Evolutionary conservation across 2,113 vertebrate species (phyloP).

Genomic region (Ondatra zibethicus): DNA sequence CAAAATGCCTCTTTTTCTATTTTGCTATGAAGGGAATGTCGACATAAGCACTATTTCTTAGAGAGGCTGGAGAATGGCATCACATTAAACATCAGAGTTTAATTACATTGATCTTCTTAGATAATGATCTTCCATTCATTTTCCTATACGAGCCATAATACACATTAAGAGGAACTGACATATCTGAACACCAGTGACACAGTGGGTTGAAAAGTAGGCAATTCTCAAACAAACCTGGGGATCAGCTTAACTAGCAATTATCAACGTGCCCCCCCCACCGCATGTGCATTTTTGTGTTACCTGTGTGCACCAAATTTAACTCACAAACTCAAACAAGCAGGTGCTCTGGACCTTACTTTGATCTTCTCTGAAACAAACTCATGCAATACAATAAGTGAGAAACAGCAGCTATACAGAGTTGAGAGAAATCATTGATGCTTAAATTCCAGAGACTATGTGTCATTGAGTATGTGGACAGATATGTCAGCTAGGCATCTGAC

Average conservation of each 20-base stretch:
- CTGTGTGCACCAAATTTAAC: not conserved
- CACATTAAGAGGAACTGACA: not conserved
- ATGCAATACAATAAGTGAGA: constrained; percentile 70
- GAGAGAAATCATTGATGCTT: constrained; percentile 78
- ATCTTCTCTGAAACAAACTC: constrained; percentile 56
- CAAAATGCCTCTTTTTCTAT: not conserved
- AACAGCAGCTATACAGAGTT: constrained; percentile 74
- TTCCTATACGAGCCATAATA: not conserved
- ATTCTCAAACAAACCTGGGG: not conserved
- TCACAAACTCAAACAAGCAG: not conserved
- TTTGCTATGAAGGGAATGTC: not conserved
- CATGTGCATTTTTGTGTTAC: not conserved
- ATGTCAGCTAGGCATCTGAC: constrained; percentile 81
- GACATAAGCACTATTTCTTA: not conserved
- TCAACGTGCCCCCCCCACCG: not conserved
- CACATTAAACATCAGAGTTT: not conserved
- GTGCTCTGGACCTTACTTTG: constrained; percentile 66
- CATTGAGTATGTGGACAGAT: constrained; percentile 77
- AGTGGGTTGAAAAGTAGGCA: constrained; percentile 51
- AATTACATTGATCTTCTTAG: constrained; percentile 48
- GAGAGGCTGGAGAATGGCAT: not conserved
- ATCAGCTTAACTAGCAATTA: not conserved
- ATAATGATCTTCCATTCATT: constrained; percentile 12
- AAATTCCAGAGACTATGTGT: constrained; percentile 82
- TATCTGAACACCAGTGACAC: constrained; percentile 36